Evolutionary conservation across 2,888 invertebrate species (phyloP).

Genomic region (Caenorhabditis auriculariae): DNA sequence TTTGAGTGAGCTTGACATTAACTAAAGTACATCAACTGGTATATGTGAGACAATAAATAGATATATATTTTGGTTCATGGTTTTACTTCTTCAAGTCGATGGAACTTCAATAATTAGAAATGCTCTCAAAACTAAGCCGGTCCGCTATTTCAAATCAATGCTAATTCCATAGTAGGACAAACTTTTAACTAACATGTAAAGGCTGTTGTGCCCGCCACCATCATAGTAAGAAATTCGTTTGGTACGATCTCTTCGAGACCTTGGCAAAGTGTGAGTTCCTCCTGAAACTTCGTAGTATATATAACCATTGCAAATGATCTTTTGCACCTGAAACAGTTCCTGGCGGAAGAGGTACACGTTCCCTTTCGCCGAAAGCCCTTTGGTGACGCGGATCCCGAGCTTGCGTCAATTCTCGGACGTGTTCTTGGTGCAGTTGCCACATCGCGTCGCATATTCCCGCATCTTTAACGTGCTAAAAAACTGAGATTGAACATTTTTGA

Average conservation of each 20-base stretch:
- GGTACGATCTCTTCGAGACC: constrained; percentile 40
- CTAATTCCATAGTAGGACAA: background rate
- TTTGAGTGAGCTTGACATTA: too few species aligned
- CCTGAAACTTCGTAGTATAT: constrained; percentile 17
- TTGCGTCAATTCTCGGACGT: constrained; percentile 58
- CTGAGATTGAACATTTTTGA: background rate
- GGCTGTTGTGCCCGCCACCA: constrained; percentile 81
- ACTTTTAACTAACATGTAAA: constrained; percentile 73
- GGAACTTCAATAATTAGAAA: too few species aligned
- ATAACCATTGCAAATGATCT: background rate
- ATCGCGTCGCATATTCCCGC: constrained; percentile 90
- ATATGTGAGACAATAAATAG: too few species aligned
- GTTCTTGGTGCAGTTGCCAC: constrained; percentile 83
- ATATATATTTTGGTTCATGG: too few species aligned
- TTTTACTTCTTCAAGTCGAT: too few species aligned
- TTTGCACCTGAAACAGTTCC: constrained; percentile 41
- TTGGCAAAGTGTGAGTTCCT: constrained; percentile 60
- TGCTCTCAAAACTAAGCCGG: background rate
- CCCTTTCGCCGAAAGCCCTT: constrained; percentile 11
- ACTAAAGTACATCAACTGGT: too few species aligned
- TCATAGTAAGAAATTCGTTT: constrained; percentile 73
- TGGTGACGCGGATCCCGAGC: constrained; percentile 12
- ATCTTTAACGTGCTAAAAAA: constrained; percentile 75
- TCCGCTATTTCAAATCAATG: background rate
- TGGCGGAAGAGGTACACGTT: constrained; percentile 42